phyloP scores from a whole-genome alignment of 1,140 invertebrate species.

The Doryteuthis pealeii region DNA sequence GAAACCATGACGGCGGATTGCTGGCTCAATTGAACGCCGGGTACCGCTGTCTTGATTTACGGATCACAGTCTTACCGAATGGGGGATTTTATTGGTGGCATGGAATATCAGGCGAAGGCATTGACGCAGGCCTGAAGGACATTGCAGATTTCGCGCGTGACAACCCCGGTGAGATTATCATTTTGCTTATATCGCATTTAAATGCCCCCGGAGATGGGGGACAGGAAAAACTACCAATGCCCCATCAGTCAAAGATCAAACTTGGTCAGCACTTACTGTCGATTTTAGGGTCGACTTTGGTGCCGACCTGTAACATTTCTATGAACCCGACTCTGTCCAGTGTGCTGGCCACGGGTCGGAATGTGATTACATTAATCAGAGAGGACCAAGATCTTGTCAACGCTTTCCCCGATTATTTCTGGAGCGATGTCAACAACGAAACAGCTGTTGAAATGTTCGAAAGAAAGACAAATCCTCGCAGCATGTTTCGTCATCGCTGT shows the following conservation, averaged over 20 bases:
- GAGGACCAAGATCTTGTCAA: constrained; percentile 5
- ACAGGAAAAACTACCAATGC: neutral
- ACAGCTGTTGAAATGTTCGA: constrained; percentile 1
- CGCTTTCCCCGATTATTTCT: constrained; percentile 10
- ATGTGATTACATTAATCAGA: neutral
- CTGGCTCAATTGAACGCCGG: neutral
- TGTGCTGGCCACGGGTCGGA: neutral
- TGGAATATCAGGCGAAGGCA: constrained; percentile 2
- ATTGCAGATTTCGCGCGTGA: neutral
- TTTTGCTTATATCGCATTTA: neutral
- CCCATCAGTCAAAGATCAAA: neutral
- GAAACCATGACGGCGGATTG: neutral
- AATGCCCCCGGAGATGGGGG: neutral
- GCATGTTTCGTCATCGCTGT: constrained; percentile 5
- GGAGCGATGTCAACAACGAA: constrained; percentile 11
- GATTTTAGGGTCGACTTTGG: neutral
- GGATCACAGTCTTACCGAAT: neutral
- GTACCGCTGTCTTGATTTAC: constrained; percentile 6
- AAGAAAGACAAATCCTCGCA: neutral
- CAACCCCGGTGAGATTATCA: constrained; percentile 4
- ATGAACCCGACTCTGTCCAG: neutral
- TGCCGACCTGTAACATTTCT: neutral
- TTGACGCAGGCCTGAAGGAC: neutral
- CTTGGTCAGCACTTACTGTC: constrained; percentile 3
- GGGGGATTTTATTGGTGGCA: constrained; percentile 9